Evolutionary conservation across 2,888 invertebrate genomes (phyloP).

Genomic region (Volucella inflata): DNA sequence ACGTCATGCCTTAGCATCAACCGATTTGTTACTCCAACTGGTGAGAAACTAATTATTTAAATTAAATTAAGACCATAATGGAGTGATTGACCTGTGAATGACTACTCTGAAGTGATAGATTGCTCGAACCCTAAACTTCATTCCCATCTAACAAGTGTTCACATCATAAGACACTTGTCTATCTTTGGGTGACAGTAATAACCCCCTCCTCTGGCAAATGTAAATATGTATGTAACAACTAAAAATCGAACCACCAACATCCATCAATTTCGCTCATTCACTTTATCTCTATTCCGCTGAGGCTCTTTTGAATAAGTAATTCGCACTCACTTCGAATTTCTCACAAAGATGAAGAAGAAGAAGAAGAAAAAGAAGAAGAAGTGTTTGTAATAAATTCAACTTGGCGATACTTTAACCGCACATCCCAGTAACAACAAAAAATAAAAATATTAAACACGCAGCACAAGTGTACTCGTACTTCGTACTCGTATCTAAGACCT

Average conservation of each 20-base stretch:
- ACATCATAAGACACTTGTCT: conserved; percentile 19
- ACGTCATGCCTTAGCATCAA: too few relatives aligned
- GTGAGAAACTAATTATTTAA: too few relatives aligned
- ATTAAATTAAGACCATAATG: too few relatives aligned
- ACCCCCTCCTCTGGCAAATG: neutral
- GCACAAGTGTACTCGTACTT: neutral
- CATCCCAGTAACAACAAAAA: conserved; percentile 32
- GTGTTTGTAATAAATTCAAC: conserved; percentile 70
- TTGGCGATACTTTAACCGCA: conserved; percentile 67
- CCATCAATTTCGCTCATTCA: conserved; percentile 65
- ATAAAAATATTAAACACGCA: conserved; percentile 19
- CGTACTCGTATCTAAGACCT: conserved; percentile 1
- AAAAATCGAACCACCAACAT: conserved; percentile 40
- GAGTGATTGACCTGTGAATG: too few relatives aligned
- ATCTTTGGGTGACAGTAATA: conserved; percentile 40
- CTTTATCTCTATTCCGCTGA: conserved; percentile 41
- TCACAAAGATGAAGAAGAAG: too few relatives aligned
- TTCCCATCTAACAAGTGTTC: conserved; percentile 15
- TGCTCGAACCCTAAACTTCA: conserved; percentile 14
- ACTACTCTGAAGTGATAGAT: conserved; percentile 13
- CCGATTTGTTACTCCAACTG: too few relatives aligned
- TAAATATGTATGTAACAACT: conserved; percentile 1
- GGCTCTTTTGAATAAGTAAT: conserved; percentile 71
- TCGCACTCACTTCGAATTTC: conserved; percentile 69
- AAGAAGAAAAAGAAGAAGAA: conserved; percentile 26